Evolutionary conservation across 2,113 vertebrate genomes (phyloP).

Genomic region (Origma solitaria): DNA sequence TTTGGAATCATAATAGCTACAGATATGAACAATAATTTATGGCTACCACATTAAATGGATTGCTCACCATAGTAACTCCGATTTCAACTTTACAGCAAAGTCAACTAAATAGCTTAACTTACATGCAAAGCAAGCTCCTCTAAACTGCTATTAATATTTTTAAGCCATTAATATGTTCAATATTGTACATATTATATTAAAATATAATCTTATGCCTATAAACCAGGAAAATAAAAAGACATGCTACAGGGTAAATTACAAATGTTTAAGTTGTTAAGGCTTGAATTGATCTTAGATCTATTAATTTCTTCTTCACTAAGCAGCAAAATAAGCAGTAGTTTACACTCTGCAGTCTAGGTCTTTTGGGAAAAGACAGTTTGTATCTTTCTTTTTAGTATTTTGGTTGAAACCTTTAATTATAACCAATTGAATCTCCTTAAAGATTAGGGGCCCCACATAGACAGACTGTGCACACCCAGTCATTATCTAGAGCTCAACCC

Average conservation of each 20-base stretch:
- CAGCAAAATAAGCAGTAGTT: neutral
- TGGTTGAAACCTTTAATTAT: slow-evolving; percentile 56
- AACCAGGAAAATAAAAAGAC: neutral
- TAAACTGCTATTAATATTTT: neutral
- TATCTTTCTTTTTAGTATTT: slow-evolving; percentile 47
- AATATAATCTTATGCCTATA: neutral
- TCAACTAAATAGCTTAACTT: neutral
- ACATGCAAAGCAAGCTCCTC: neutral
- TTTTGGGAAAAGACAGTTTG: slow-evolving; percentile 10
- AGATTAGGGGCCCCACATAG: slow-evolving; percentile 46
- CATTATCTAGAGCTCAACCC: slow-evolving; percentile 43
- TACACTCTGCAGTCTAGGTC: neutral
- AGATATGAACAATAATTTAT: neutral
- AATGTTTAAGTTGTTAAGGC: neutral
- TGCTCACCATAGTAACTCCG: neutral
- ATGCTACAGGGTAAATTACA: neutral
- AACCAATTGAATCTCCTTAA: slow-evolving; percentile 40
- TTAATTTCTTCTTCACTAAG: neutral
- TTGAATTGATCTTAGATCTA: neutral
- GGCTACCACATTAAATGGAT: neutral
- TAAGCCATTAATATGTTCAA: neutral
- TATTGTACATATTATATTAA: neutral
- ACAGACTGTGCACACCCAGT: slow-evolving; percentile 15
- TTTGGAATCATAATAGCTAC: neutral
- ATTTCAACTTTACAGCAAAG: neutral